Conservation (phyloP, 2,113 vertebrate genomes). For the Phylloscopus trochilus region DNA sequence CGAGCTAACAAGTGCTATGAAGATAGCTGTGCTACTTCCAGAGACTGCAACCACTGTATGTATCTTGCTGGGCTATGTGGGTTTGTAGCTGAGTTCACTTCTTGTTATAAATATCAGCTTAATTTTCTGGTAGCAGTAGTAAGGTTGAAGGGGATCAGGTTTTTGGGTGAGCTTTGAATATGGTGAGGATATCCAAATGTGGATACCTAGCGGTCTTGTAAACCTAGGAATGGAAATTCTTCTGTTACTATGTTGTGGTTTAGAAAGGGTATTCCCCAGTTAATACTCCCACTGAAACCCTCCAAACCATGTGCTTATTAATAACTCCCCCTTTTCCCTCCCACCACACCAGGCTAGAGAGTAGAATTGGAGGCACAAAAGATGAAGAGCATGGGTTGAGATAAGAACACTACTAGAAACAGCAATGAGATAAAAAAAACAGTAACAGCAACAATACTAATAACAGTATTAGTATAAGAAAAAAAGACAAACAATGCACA, state of each 20-base stretch:
- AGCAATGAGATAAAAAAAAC: background rate
- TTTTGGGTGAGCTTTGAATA: background rate
- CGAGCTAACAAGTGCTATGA: background rate
- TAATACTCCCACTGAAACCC: background rate
- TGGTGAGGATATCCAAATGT: background rate
- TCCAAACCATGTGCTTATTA: background rate
- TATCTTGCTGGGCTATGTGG: background rate
- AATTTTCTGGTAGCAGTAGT: background rate
- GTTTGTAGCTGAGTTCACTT: background rate
- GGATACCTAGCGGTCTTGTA: background rate
- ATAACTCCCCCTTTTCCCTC: too few relatives aligned
- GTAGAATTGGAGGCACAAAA: background rate
- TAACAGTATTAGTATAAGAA: background rate
- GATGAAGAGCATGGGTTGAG: background rate
- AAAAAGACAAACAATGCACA: background rate
- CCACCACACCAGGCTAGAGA: background rate
- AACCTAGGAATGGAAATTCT: background rate
- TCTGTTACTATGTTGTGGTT: background rate
- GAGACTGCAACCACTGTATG: background rate
- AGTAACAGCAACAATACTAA: background rate
- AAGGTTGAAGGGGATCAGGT: background rate
- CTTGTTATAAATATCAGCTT: background rate
- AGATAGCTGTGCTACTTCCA: background rate
- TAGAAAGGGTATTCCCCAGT: background rate
- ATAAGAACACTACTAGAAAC: background rate